Percentiles rank a stretch among this genome's conserved stretches.
Conservation (phyloP, 2,888 invertebrate species). For the Lycia hirtaria region DNA sequence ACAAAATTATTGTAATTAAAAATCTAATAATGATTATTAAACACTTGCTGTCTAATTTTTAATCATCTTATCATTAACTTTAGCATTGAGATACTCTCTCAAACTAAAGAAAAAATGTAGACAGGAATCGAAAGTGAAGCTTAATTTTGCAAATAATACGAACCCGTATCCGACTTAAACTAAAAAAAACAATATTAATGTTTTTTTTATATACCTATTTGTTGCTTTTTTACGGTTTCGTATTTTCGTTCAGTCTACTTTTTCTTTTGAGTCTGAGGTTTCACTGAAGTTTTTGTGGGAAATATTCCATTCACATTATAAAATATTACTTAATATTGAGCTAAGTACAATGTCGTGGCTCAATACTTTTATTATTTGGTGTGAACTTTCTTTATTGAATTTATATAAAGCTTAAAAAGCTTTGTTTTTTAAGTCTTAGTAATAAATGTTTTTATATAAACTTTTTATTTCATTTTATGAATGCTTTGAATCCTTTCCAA, state of each 20-base stretch:
- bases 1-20: too few species aligned
- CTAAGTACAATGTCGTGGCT: neutral
- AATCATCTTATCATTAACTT: neutral
- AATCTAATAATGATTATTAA: too few species aligned
- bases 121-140: too few species aligned
- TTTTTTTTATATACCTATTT: too few species aligned
- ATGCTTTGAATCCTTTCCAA: neutral
- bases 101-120: too few species aligned
- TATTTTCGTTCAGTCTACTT: too few species aligned
- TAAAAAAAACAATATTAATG: too few species aligned
- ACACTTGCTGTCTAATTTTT: neutral
- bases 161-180: too few species aligned
- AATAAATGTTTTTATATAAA: conserved; percentile 30
- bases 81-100: too few species aligned
- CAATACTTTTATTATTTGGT: conserved; percentile 13
- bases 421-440: conserved; percentile 21
- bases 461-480: conserved; percentile 24
- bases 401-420: conserved; percentile 29
- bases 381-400: conserved; percentile 15
- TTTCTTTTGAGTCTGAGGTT: too few species aligned
- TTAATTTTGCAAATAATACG: too few species aligned
- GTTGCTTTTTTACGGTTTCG: too few species aligned
- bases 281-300: neutral
- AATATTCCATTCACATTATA: neutral
- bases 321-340: neutral